These are phyloP conservation scores for Conomelus anceps DNA, from an alignment of 2,888 invertebrate species.

Conservation along the genomic window DNA sequence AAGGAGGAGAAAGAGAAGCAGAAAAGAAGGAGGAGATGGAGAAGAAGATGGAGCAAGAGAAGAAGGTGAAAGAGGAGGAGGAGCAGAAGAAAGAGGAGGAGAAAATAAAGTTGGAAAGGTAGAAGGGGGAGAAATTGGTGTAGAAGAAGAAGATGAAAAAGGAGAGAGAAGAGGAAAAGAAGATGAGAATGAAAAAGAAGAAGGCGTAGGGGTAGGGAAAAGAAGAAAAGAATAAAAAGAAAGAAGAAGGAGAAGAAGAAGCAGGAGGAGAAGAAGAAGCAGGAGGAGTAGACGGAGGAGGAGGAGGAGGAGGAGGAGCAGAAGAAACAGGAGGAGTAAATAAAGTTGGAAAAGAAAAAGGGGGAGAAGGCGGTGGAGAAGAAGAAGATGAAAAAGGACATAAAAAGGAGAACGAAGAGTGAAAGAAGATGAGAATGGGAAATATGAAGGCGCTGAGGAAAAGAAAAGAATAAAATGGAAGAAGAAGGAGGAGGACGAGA, in stretches of 20 bases:
- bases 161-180: neutral
- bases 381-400: constrained; percentile 1
- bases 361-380: no score
- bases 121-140: neutral
- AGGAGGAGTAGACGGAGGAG: neutral
- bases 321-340: no score
- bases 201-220: neutral
- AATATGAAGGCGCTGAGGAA: neutral
- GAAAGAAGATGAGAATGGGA: neutral
- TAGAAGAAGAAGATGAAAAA: neutral
- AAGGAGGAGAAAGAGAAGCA: no score
- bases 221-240: neutral
- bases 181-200: neutral
- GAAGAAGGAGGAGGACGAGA: neutral
- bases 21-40: no score
- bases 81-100: neutral
- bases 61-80: neutral
- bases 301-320: no score
- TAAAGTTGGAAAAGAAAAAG: no score
- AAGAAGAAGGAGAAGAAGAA: neutral
- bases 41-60: no score
- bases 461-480: neutral
- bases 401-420: neutral
- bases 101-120: neutral
- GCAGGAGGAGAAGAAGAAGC: no score